Evolutionary conservation across 2,888 invertebrate genomes (phyloP), one percentile per base, ranked within the genome.

Genomic region (Zhengitettix transpicula): DNA sequence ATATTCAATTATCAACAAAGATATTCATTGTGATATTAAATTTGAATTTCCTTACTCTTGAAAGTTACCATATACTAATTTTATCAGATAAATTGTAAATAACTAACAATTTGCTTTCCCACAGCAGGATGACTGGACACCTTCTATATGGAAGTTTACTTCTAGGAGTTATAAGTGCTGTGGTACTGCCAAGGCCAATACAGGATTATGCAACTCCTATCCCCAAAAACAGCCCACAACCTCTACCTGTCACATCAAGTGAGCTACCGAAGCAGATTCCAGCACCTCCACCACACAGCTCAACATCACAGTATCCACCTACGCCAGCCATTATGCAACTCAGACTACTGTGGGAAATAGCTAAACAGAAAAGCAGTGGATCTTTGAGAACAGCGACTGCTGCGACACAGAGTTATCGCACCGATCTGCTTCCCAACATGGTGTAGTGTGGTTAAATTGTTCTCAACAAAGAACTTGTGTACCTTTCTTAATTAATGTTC

Each of bases 261-360:
- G 74, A 74, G 58, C 64, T 74, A 44, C 74, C 74, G 0, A 74
- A 74, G 62, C 74, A 74, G 62, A 74, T 74, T 60, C 74, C 74
- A 66, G 57, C 61, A 66, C 42, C 69, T 66, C 7, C 66, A 63
- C 17, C 66, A 64, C 60, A 60, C 52, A 64, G 63, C 55, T 61
- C 63, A n/a, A 63, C 63, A 40, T 63, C 63, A 10, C 62, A 63
- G 52, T 64, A 63, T 41, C 57, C 47, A 14, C 47, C 47, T 3
- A 47, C 47, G 7, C 57, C 58, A 12, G 63, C 56, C 1, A 55
- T 59, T 10, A 61, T 61, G 10, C 61, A 61, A 40, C 56, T 65
- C 14, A 58, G 60, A 16, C 59, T 64, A 17, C 58, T 62, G 5
- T 64, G 63, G 64, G 60, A 58, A 0, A 59, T 59, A 2, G 58